Evolutionary conservation across 2,797 vertebrate genomes (phyloP).

Genomic region (Spondyliosoma cantharus): DNA sequence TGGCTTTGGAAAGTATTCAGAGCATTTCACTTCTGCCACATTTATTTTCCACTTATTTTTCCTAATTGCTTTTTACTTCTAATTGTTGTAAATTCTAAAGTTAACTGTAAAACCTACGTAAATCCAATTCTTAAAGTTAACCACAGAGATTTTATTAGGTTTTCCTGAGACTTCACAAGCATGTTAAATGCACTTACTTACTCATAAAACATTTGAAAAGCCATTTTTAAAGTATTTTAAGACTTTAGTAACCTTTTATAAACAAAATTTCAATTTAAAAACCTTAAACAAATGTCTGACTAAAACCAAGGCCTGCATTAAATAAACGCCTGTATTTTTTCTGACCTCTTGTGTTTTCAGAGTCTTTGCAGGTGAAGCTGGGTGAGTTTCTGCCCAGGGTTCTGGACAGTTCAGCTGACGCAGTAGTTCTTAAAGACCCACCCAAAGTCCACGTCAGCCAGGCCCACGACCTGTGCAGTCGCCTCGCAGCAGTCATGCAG

Average conservation of each 20-base stretch:
- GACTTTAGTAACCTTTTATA: no score
- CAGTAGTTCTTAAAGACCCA: conserved; percentile 92
- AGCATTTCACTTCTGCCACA: no score
- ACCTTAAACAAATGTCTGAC: no score
- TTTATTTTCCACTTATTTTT: no score
- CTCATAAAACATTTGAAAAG: neutral
- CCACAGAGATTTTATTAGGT: no score
- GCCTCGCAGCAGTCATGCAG: conserved; percentile 95
- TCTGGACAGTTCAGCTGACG: conserved; percentile 90
- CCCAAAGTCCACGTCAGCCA: conserved; percentile 92
- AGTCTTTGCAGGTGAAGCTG: conserved; percentile 90
- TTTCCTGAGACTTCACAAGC: no score
- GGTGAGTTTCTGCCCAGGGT: conserved; percentile 93
- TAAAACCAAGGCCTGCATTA: no score
- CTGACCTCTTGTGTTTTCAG: conserved; percentile 74
- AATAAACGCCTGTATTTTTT: neutral
- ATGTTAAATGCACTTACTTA: neutral
- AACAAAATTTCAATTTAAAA: no score
- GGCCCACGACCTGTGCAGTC: conserved; percentile 94
- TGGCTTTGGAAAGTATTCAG: no score
- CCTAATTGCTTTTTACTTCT: no score
- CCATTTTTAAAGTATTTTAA: neutral
- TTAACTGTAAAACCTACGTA: neutral
- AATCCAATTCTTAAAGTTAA: no score
- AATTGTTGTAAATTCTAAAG: no score